These are phyloP conservation scores for Marisa cornuarietis DNA, from an alignment of 1,140 invertebrate genomes.

Conservation along the genomic window DNA sequence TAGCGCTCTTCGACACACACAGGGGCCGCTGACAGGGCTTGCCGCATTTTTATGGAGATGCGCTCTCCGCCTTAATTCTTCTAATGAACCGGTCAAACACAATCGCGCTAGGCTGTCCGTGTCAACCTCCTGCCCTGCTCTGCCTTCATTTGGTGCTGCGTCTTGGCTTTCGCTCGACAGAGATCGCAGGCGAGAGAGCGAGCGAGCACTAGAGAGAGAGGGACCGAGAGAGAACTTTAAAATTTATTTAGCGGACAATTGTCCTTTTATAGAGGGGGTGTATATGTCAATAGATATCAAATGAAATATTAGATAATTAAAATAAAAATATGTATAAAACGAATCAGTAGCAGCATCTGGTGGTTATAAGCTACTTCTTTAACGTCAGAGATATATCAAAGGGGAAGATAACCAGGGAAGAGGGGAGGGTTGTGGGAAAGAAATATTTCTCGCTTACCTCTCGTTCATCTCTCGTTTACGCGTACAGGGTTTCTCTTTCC, in stretches of 20 bases:
- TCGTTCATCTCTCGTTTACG: too few relatives aligned
- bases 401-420: too few relatives aligned
- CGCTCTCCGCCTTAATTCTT: slow-evolving; percentile 19
- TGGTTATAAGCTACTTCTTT: too few relatives aligned
- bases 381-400: too few relatives aligned
- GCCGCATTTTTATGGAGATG: slow-evolving; percentile 13
- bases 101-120: background rate
- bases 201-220: background rate
- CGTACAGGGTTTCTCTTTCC: too few relatives aligned
- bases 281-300: too few relatives aligned
- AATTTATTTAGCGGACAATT: background rate
- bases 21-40: background rate
- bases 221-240: background rate
- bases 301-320: too few relatives aligned
- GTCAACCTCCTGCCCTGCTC: background rate
- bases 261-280: background rate
- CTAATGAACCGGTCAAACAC: slow-evolving; percentile 14
- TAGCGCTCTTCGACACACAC: background rate
- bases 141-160: background rate
- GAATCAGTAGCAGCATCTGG: too few relatives aligned
- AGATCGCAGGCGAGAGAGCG: background rate
- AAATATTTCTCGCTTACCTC: too few relatives aligned
- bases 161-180: background rate
- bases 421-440: too few relatives aligned
- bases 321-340: too few relatives aligned